These are phyloP conservation scores for Bembecia ichneumoniformis DNA, from an alignment of 2,888 invertebrate genomes.

Conservation along the genomic window DNA sequence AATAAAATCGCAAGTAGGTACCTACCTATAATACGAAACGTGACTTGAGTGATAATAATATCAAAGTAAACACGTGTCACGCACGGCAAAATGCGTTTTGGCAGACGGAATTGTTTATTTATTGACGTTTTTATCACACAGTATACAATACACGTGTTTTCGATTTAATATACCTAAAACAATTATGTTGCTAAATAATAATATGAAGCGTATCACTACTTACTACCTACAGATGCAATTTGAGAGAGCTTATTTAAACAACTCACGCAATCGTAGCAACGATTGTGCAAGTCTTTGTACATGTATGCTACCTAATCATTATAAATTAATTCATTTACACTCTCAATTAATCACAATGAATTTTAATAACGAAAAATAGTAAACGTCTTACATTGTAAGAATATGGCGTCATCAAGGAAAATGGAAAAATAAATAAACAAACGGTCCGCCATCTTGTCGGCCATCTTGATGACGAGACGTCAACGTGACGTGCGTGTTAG, in stretches of 20 bases:
- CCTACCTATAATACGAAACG: not conserved
- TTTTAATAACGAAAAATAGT: no score
- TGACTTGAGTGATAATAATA: constrained; percentile 3
- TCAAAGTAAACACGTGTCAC: constrained; percentile 4
- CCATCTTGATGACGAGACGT: constrained; percentile 46
- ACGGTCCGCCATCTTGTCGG: constrained; percentile 44
- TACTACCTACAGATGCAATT: not conserved
- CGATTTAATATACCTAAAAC: constrained; percentile 7
- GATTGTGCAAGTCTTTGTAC: not conserved
- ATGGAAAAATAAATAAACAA: constrained; percentile 35
- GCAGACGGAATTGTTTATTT: constrained; percentile 37
- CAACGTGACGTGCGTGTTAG: constrained; percentile 41
- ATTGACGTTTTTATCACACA: constrained; percentile 8
- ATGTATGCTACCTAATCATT: no score
- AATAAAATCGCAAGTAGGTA: not conserved
- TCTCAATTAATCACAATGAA: no score
- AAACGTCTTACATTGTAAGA: no score
- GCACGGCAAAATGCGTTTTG: constrained; percentile 23
- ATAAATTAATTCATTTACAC: no score
- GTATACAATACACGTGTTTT: constrained; percentile 8
- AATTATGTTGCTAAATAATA: constrained; percentile 4
- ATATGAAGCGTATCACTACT: not conserved
- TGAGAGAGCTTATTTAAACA: not conserved
- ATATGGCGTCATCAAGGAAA: no score
- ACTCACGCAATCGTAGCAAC: not conserved